Evolutionary conservation across 2,113 vertebrate genomes (phyloP).

Genomic region (Thinocorus orbignyianus): DNA sequence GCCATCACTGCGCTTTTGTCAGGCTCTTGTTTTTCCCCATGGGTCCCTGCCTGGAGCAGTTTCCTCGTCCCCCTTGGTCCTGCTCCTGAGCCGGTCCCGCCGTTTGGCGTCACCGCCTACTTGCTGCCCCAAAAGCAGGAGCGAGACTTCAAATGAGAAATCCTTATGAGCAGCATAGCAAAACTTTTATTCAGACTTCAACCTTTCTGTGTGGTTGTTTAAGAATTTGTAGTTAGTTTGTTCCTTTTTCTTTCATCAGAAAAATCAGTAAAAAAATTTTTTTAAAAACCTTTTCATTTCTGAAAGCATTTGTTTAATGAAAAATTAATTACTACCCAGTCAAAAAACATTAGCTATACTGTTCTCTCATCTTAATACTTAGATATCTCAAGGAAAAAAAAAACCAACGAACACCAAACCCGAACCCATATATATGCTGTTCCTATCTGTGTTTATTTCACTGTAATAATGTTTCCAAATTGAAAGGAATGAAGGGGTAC

Average conservation of each 20-base stretch:
- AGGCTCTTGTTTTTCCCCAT: not conserved
- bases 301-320: not conserved
- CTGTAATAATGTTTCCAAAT: conserved; percentile 11
- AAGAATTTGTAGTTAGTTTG: not conserved
- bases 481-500: conserved; percentile 17
- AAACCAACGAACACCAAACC: not conserved
- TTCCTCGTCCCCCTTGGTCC: not conserved
- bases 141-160: not conserved
- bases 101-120: not conserved
- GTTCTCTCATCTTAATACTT: not conserved
- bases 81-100: not conserved
- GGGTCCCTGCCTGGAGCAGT: not conserved
- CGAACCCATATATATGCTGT: not conserved
- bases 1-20: accelerated
- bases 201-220: not conserved
- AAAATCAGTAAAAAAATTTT: not conserved
- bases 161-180: not conserved
- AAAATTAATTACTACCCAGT: not conserved
- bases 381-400: not conserved
- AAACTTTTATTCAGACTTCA: not conserved
- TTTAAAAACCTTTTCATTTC: accelerated
- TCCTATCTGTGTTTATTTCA: not conserved
- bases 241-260: not conserved
- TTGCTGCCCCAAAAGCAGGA: not conserved
- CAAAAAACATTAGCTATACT: not conserved